Percentiles rank a stretch among this genome's conserved stretches.
These are phyloP conservation scores for Drosophila eugracilis DNA, from an alignment of 1,140 invertebrate species.

Conservation along the genomic window DNA sequence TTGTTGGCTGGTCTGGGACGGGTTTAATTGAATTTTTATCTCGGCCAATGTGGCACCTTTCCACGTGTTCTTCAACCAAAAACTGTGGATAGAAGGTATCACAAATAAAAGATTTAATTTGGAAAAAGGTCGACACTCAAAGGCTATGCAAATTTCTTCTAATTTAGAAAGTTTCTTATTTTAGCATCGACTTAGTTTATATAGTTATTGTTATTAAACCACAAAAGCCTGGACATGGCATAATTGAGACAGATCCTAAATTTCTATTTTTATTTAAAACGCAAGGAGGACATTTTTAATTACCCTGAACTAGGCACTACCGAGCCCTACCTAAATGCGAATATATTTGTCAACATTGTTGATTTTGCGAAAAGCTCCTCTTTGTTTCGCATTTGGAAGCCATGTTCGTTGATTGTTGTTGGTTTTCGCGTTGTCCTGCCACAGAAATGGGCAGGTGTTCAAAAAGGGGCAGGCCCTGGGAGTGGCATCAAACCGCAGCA, in stretches of 20 bases:
- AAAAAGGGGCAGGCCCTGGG: not conserved
- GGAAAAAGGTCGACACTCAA: not conserved
- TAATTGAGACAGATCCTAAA: conserved; percentile 20
- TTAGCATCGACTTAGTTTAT: too few relatives aligned
- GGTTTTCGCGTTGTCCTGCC: conserved; percentile 19
- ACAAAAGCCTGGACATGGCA: not conserved
- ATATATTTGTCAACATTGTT: conserved; percentile 56
- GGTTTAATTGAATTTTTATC: conserved; percentile 79
- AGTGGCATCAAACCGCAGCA: conserved; percentile 69
- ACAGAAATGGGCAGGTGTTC: conserved; percentile 6
- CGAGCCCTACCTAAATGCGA: not conserved
- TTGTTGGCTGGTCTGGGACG: conserved; percentile 9
- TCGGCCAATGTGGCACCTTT: conserved; percentile 31
- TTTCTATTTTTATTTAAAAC: conserved; percentile 55
- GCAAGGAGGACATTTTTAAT: conserved; percentile 40
- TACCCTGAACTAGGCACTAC: conserved; percentile 26
- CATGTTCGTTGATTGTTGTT: conserved; percentile 39
- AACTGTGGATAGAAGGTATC: not conserved
- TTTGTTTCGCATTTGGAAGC: conserved; percentile 61
- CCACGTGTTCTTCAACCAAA: conserved; percentile 11
- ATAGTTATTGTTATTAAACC: not conserved
- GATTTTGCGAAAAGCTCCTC: conserved; percentile 45
- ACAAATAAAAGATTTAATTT: conserved; percentile 1
- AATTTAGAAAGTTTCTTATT: too few relatives aligned
- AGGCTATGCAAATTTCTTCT: not conserved